Evolutionary conservation across 2,113 vertebrate species (phyloP).

Genomic region (Hippocampus comes): DNA sequence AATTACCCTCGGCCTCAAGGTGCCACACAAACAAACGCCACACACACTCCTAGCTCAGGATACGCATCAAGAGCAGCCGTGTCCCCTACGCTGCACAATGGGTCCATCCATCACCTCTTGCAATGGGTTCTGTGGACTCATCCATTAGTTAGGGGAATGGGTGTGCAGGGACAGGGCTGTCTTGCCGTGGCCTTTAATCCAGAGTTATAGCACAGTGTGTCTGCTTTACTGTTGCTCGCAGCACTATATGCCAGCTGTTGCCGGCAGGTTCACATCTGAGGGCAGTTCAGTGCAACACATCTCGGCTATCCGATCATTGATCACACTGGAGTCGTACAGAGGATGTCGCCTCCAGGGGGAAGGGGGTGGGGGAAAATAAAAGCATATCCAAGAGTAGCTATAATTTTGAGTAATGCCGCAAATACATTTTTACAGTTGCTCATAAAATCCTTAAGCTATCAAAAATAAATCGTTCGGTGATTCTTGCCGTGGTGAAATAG

Average conservation of each 20-base stretch:
- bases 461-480: constrained; percentile 8
- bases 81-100: constrained; percentile 46
- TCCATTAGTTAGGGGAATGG: constrained; percentile 63
- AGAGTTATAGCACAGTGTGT: constrained; percentile 64
- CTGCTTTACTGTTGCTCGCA: constrained; percentile 61
- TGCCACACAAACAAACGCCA: constrained; percentile 48
- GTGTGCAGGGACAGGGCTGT: constrained; percentile 60
- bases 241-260: constrained; percentile 57
- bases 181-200: constrained; percentile 58
- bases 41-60: constrained; percentile 39
- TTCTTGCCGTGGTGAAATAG: constrained; percentile 1
- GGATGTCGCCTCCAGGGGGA: constrained; percentile 7
- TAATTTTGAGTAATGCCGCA: constrained; percentile 20
- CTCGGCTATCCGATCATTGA: constrained; percentile 33
- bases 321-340: constrained; percentile 20
- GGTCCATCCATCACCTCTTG: constrained; percentile 55
- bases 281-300: constrained; percentile 31
- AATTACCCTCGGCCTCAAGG: constrained; percentile 56
- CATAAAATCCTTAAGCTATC: constrained; percentile 14
- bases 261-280: constrained; percentile 51
- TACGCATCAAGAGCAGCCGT: constrained; percentile 35
- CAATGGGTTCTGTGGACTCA: constrained; percentile 64
- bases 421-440: constrained; percentile 7
- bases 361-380: background rate
- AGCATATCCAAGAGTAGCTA: constrained; percentile 4